Percentiles rank a stretch among this genome's conserved stretches.
These are phyloP conservation scores for Odontesthes bonariensis DNA, from an alignment of 2,113 vertebrate genomes.

Conservation along the genomic window DNA sequence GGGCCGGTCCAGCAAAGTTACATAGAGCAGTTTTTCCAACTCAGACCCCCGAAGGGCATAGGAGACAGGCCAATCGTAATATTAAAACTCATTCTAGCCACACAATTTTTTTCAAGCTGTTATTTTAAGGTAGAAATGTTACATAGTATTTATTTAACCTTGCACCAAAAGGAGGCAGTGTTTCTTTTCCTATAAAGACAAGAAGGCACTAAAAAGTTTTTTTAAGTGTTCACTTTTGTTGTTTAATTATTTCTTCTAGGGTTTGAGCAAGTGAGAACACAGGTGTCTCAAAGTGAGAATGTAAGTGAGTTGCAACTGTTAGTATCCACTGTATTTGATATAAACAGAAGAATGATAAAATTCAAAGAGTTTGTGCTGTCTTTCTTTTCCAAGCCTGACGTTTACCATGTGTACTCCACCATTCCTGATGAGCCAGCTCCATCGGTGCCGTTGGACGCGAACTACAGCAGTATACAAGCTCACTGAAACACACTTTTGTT, in stretches of 20 bases:
- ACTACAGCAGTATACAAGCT: slow-evolving; percentile 22
- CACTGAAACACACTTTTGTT: slow-evolving; percentile 14
- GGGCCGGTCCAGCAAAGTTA: too few species aligned
- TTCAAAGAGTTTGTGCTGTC: background rate
- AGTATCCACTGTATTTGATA: background rate
- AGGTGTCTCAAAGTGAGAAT: background rate
- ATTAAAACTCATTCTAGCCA: too few species aligned
- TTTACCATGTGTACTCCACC: slow-evolving; percentile 36
- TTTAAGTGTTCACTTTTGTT: background rate
- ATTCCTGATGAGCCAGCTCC: slow-evolving; percentile 35
- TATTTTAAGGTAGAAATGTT: too few species aligned
- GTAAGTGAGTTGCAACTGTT: background rate
- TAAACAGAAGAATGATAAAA: background rate
- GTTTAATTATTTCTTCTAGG: background rate
- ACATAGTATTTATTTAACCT: too few species aligned
- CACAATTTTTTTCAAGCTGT: too few species aligned
- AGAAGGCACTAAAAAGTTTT: too few species aligned
- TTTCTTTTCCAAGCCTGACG: slow-evolving; percentile 16
- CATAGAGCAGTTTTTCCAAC: too few species aligned
- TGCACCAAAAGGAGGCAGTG: too few species aligned
- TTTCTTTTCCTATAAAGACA: too few species aligned
- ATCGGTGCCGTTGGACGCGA: rapidly evolving
- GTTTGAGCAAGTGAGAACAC: background rate
- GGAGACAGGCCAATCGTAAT: too few species aligned
- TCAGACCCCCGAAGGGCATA: too few species aligned